phyloP scores from a whole-genome alignment of 2,113 vertebrate species.

The Catharus minimus region DNA sequence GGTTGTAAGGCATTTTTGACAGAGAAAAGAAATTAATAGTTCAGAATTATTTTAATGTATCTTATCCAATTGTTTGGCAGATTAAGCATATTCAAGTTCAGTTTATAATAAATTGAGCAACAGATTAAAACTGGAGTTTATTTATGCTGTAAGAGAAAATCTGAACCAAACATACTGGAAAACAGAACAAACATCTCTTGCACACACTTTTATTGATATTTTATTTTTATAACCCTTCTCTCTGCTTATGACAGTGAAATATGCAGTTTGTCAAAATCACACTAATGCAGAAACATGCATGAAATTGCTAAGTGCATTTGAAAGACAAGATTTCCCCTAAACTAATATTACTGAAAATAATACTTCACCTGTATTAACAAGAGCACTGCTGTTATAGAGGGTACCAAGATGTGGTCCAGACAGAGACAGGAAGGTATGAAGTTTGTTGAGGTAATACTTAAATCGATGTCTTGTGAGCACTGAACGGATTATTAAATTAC shows the following conservation, averaged over 20 bases:
- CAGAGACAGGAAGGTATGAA: conserved; percentile 96
- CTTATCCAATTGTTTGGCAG: neutral
- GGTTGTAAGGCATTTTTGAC: neutral
- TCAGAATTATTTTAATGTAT: neutral
- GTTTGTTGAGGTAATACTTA: conserved; percentile 93
- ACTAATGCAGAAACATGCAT: neutral
- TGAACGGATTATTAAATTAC: conserved; percentile 97
- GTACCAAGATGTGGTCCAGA: conserved; percentile 98
- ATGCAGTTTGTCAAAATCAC: neutral
- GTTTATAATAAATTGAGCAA: neutral
- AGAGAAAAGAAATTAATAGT: neutral
- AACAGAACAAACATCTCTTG: neutral
- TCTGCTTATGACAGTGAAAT: neutral
- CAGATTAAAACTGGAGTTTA: neutral
- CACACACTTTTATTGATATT: neutral
- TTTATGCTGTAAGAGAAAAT: neutral
- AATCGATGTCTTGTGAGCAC: conserved; percentile 94
- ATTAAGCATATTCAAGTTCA: neutral
- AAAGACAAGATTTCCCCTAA: neutral
- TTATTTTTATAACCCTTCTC: neutral
- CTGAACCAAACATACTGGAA: neutral
- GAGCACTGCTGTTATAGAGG: conserved; percentile 96
- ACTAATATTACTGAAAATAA: neutral
- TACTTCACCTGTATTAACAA: conserved; percentile 93
- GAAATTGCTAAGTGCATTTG: neutral